Percentiles rank a stretch among this genome's conserved stretches.
Evolutionary conservation across 2,113 vertebrate genomes (phyloP).

Genomic region (Egretta garzetta): DNA sequence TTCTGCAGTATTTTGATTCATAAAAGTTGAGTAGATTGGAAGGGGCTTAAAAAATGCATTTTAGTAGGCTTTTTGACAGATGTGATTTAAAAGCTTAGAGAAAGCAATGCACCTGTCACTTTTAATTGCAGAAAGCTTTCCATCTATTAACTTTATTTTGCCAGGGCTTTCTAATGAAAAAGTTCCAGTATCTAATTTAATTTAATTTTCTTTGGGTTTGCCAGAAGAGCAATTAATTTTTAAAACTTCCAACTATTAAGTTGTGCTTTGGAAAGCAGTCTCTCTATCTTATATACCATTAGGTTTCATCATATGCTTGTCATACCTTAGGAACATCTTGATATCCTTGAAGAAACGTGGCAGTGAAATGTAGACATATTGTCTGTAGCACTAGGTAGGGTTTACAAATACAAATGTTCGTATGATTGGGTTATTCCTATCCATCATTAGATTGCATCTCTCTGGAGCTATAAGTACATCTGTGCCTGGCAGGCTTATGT

Average conservation of each 20-base stretch:
- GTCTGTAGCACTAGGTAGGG: slow-evolving; percentile 18
- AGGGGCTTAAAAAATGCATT: slow-evolving; percentile 61
- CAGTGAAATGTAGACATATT: slow-evolving; percentile 33
- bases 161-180: slow-evolving; percentile 75
- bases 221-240: slow-evolving; percentile 79
- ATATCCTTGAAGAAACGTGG: slow-evolving; percentile 68
- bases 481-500: slow-evolving; percentile 53
- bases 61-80: slow-evolving; percentile 49
- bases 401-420: slow-evolving; percentile 64
- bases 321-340: slow-evolving; percentile 70
- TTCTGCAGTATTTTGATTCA: slow-evolving; percentile 14
- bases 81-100: slow-evolving; percentile 58
- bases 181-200: slow-evolving; percentile 75
- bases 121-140: slow-evolving; percentile 71
- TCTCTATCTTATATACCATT: slow-evolving; percentile 59
- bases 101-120: slow-evolving; percentile 60
- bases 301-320: slow-evolving; percentile 66
- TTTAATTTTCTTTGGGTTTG: slow-evolving; percentile 69
- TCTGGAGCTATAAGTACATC: slow-evolving; percentile 60
- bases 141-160: slow-evolving; percentile 70
- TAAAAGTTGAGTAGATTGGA: slow-evolving; percentile 53
- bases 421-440: slow-evolving; percentile 58
- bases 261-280: slow-evolving; percentile 59
- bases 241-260: slow-evolving; percentile 60
- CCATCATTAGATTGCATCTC: slow-evolving; percentile 66